These are phyloP conservation scores for Nomada fabriciana DNA, from an alignment of 2,888 invertebrate species.

Conservation along the genomic window DNA sequence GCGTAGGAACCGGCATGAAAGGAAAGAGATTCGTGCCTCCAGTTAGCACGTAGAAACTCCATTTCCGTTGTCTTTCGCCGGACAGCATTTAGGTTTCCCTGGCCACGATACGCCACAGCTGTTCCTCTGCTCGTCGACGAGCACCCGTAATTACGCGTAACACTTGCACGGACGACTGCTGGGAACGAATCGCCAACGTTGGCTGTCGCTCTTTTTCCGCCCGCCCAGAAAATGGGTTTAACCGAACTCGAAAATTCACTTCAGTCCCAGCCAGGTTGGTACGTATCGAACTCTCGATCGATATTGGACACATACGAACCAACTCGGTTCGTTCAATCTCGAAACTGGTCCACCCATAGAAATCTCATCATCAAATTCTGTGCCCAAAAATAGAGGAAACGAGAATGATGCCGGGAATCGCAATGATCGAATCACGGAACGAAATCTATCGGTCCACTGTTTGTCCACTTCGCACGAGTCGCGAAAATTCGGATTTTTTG, in stretches of 20 bases:
- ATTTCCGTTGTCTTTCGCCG: constrained; percentile 14
- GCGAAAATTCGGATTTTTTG: no score
- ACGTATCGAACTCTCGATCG: not conserved
- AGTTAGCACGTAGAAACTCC: constrained; percentile 24
- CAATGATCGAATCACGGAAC: no score
- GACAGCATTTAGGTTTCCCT: constrained; percentile 13
- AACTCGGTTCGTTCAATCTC: not conserved
- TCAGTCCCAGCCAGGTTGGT: not conserved
- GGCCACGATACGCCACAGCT: constrained; percentile 2
- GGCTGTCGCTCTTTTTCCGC: no score
- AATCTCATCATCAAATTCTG: no score
- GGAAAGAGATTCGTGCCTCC: constrained; percentile 24
- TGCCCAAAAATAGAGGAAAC: no score
- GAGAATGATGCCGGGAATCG: no score
- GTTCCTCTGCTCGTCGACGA: no score
- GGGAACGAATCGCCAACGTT: no score
- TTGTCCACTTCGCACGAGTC: constrained; percentile 20
- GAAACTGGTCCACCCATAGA: no score
- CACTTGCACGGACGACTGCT: no score
- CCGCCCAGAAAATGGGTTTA: not conserved
- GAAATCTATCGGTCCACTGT: no score
- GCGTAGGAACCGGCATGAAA: constrained; percentile 8
- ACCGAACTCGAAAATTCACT: constrained; percentile 2
- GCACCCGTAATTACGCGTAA: no score
- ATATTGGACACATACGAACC: not conserved